Base-by-base conservation (phyloP, 35 echinoderm and acorn worm species). In the Ophiothrix spiculata region DNA sequence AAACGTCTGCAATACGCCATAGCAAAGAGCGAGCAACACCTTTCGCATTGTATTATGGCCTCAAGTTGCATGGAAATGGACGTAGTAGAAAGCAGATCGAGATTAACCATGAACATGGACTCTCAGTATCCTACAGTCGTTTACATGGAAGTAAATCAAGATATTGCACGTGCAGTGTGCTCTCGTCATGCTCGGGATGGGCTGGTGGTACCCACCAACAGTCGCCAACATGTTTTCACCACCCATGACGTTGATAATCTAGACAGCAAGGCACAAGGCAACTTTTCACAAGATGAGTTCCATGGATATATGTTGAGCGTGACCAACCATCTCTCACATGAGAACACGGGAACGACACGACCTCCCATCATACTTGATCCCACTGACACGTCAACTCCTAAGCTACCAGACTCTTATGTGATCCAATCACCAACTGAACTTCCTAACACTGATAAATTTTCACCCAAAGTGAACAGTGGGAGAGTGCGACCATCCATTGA, bases 321-420 rank as follows among this genome's bases (percentile, higher is more conserved):
- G 45, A 54, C 45, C 74, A 76, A 76, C 74, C 74, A 31, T 76
- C 74, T 76, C 74, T 76, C 74, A 76, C 74, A 54, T 54, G 74
- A 76, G 74, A 76, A 76, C 74, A 28, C 28, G 25, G 74, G 74
- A 31, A 35, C 29, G 8, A 29, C 8, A 35, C 8, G 74, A 35
- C n/a, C 74, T 76, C 74, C 8, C 25, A 76, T 76, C 8, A 76
- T 54, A 21, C 45, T 54, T n/a, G 21, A 54, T 54, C 45, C 45
- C 45, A 54, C 45, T 21, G 45, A 54, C 45, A n/a, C 45, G 45
- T 54, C 45, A 54, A 54, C 45, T 54, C 45, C 45, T 8, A 54
- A 54, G 45, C 45, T 54, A 54, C 45, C 8, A 54, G 45, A 54
- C 45, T 54, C 21, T 54, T 54, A 54, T 8, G 45, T 54, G 45